Conservation (phyloP, 1,140 invertebrate species). For the Macrotrachela quadricornifera region DNA sequence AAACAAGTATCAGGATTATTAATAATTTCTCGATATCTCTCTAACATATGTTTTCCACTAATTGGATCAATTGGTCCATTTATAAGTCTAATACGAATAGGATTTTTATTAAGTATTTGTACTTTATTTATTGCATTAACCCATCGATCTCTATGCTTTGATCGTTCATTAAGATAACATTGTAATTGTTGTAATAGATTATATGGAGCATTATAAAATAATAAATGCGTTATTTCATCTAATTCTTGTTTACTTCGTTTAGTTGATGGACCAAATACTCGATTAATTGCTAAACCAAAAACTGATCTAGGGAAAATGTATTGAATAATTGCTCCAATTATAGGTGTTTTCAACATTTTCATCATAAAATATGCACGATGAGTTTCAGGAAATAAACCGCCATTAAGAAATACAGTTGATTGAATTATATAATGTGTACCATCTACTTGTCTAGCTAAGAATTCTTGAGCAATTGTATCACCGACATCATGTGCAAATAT, state of each 20-base stretch:
- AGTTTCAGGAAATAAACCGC: constrained; percentile 21
- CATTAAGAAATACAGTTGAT: constrained; percentile 21
- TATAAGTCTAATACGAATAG: constrained; percentile 16
- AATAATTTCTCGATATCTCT: neutral
- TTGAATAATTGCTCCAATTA: neutral
- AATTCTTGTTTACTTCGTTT: constrained; percentile 16
- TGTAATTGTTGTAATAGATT: constrained; percentile 10
- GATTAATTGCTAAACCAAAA: constrained; percentile 1
- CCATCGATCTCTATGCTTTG: constrained; percentile 10
- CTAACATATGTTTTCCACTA: constrained; percentile 13
- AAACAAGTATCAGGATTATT: neutral
- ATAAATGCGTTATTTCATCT: constrained; percentile 17
- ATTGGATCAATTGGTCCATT: constrained; percentile 23
- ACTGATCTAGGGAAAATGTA: neutral
- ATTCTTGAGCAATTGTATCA: constrained; percentile 26
- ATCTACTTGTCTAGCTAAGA: constrained; percentile 16
- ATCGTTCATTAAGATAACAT: constrained; percentile 11
- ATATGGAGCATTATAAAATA: constrained; percentile 16
- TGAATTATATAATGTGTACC: constrained; percentile 8
- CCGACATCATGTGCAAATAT: constrained; percentile 28
- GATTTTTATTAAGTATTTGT: constrained; percentile 15
- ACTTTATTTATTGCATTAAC: constrained; percentile 16
- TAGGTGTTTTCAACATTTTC: no score
- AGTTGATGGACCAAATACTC: constrained; percentile 18
- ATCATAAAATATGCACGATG: constrained; percentile 12